Base-by-base conservation (phyloP, 2,888 invertebrate species). In the Mimumesa dahlbomi region DNA sequence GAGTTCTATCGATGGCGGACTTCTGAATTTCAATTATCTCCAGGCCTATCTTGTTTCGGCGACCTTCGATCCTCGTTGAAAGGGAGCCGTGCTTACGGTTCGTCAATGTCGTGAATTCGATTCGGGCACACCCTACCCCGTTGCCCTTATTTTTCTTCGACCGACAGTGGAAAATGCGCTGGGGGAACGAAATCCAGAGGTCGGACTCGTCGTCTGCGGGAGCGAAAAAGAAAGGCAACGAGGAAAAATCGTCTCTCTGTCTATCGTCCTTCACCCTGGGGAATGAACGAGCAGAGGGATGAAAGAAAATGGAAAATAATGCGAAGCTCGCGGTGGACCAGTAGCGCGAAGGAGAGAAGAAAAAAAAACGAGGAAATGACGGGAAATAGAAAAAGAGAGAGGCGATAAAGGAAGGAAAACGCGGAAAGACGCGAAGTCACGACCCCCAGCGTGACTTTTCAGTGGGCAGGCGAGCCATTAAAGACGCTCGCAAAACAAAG, bases 401-500 rank as follows among this genome's bases (percentile, higher is more conserved):
- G n/a, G 18, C 22, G 58, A 56, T 58, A 36, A 56, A 70, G 59
- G 61, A 63, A 45, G 38, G 50, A 38, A 65, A 54, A 36, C 45
- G 46, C 46, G 64, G 68, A 74, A 73, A 78, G 77, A 79, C 72
- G 82, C 79, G 71, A 73, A 84, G 85, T 83, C 82, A 81, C 80
- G 85, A 79, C 77, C 80, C 73, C 72, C 73, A 73, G 74, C 66
- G 74, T 76, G 79, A 79, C 79, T 84, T 84, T 80, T 81, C 79
- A 77, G 74, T 71, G 73, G 70, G 73, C 63, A 54, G 53, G 53
- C 57, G 66, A 73, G 66, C 81, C 82, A 82, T 85, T 85, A 85
- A 85, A 84, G 82, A 73, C 75, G 74, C 76, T 81, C 73, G 79
- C 75, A 72, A 84, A 83, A 83, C 83, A 83, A 81, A 81, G 77